Base-by-base conservation (phyloP, 2,797 vertebrate species). In the Linurgus olivaceus region DNA sequence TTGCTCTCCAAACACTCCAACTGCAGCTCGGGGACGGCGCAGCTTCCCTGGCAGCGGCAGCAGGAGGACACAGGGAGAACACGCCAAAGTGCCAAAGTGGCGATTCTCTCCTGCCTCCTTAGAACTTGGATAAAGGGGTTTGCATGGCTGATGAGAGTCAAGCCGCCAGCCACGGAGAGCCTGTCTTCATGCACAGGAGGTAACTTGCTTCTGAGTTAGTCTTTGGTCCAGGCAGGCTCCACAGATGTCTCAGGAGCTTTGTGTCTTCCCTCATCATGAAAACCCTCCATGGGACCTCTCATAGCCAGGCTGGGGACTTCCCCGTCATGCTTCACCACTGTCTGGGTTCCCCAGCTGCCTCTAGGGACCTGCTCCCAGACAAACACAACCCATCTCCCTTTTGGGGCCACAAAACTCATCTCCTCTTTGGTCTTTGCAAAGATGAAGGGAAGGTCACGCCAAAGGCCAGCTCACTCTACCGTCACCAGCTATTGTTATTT, bases 401-500 rank as follows among this genome's bases (percentile, higher is more conserved):
- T 9, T 17, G 75, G 47, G 62, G 63, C 71, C 63, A 84, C 9
- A 6, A 72, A 92, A 40, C 37, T 19, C 26, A 38, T 19, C 37
- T 59, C 25, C 0, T 2, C 86, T 79, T 54, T 11, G 37, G 76
- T 75, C 26, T 85, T 66, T 62, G 51, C 35, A 37, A 25, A 28
- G 81, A n/a, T 4, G 0, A 33, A 18, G 25, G n/a, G 28, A 33
- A 66, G 38, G 20, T 37, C 37, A 38, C 0, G 0, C 38, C 2
- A 7, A 62, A 93, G 51, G 68, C 55, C 38, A 45, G 48, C 59
- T 85, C 4, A 2, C 45, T 42, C 61, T 25, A 21, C 0, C 2
- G 18, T 82, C 88, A 90, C 52, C 18, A 26, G 28, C 51, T 51
- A 17, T 52, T 67, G 78, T 87, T 94, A 65, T 54, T 90, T 85